Base-by-base conservation (phyloP, 2,113 vertebrate genomes). In the Heterotilapia buettikoferi region DNA sequence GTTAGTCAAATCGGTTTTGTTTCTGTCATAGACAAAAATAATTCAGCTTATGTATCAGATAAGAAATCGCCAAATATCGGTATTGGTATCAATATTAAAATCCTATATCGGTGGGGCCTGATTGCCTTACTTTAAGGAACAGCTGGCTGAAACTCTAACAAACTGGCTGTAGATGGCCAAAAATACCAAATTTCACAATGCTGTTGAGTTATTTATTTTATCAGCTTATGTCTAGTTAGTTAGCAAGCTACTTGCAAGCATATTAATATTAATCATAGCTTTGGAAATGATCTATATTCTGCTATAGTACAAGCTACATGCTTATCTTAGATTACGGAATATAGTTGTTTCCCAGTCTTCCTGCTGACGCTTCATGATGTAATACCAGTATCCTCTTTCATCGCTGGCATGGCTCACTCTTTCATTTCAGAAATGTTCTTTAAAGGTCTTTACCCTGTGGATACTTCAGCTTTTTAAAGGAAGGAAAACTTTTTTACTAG, bases 71-170 rank as follows among this genome's bases (percentile, higher is more conserved):
- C 61, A 36, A 66, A 66, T 66, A 3, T 66, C 10, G 12, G 61
- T 66, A 36, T 36, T n/a, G 31, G 10, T 12, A 66, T 66, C 61
- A 7, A 3, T 66, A 1, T 66, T 7, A 66, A 66, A 66, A 66
- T 36, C 18, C 18, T 36, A n/a, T 12, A 36, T 63, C 0, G 2
- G 2, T 63, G n/a, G n/a, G 8, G 5, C 13, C 12, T 21, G 38
- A 68, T 63, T 36, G 59, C 31, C 18, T 63, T 12, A 63, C 33
- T 0, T 19, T 33, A 33, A 33, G 2, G 31, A 63, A 36, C 7
- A 68, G 36, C 63, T 40, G 36, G 19, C 12, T 43, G 38, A 43
- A 71, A 71, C 38, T 1, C 38, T 3, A 43, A 71, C 12, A 43
- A 71, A 71, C 36, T 71, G 5, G 12, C 66, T 43, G 21, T 9